Conservation (phyloP, 2,888 invertebrate species). For the Trichogramma dendrolimi region DNA sequence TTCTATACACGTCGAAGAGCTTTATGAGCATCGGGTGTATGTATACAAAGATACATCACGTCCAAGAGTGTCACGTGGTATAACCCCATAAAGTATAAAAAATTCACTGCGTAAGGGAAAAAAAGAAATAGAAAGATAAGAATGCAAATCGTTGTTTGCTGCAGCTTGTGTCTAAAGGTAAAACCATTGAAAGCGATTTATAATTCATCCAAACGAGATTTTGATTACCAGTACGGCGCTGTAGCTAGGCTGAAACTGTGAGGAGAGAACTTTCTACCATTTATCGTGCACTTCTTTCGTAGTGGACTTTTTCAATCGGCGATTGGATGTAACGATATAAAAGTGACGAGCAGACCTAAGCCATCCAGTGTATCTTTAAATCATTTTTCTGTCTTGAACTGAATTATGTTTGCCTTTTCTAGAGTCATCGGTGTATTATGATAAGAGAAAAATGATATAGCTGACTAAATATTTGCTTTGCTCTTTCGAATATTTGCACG, state of each 20-base stretch:
- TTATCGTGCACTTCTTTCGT: background rate
- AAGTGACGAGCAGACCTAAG: too few relatives aligned
- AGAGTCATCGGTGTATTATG: too few relatives aligned
- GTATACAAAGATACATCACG: background rate
- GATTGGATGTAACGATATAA: too few relatives aligned
- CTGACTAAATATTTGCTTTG: too few relatives aligned
- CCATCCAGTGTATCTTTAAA: background rate
- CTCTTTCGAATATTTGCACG: too few relatives aligned
- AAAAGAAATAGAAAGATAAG: constrained; percentile 23
- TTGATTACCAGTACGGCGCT: constrained; percentile 40
- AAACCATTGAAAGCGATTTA: constrained; percentile 38
- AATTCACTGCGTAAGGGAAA: constrained; percentile 4
- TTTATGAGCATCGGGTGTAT: too few relatives aligned
- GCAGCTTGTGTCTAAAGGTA: constrained; percentile 14
- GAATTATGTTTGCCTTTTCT: background rate
- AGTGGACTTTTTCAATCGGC: background rate
- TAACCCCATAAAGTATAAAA: background rate
- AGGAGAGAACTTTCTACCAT: background rate
- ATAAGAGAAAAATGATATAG: too few relatives aligned
- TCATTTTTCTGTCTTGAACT: background rate
- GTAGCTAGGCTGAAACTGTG: background rate
- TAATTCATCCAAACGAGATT: constrained; percentile 50
- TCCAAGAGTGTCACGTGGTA: too few relatives aligned
- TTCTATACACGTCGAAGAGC: too few relatives aligned
- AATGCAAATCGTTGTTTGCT: constrained; percentile 31